Percentiles rank a stretch among this genome's conserved stretches.
These are phyloP conservation scores for Cirrhinus molitorella DNA, from an alignment of 2,797 vertebrate species.

Conservation along the genomic window DNA sequence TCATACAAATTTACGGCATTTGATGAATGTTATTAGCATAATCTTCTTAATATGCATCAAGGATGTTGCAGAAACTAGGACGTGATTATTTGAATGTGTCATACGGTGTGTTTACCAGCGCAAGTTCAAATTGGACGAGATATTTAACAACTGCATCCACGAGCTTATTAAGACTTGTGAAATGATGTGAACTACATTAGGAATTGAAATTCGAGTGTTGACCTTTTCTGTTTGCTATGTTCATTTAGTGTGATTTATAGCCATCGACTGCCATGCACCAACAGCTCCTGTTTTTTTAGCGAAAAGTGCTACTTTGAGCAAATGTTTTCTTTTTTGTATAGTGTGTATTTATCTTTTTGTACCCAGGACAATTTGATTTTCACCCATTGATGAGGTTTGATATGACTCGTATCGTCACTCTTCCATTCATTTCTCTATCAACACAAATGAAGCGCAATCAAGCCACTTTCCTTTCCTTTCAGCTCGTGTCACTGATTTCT, in stretches of 20 bases:
- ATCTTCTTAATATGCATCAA: conserved; percentile 23
- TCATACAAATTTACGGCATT: neutral
- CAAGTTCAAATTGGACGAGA: neutral
- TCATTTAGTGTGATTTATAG: conserved; percentile 8
- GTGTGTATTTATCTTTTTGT: neutral
- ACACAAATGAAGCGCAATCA: conserved; percentile 7
- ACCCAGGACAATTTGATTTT: neutral
- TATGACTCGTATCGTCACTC: neutral
- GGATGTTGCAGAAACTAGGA: conserved; percentile 13
- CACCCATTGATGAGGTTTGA: neutral
- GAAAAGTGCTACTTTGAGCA: neutral
- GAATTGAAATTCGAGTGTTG: neutral
- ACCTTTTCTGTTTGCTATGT: conserved; percentile 21
- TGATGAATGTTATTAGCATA: conserved; percentile 14
- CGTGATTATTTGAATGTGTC: neutral
- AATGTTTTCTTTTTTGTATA: neutral
- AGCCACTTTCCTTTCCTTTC: conserved; percentile 2
- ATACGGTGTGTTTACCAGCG: neutral
- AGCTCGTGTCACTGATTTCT: conserved; percentile 24
- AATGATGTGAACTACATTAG: conserved; percentile 2
- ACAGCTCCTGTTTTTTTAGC: neutral
- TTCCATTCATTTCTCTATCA: neutral
- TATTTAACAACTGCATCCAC: neutral
- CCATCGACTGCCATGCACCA: neutral
- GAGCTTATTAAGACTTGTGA: neutral